Conservation (phyloP, 2,888 invertebrate species). For the Dasysyrphus tricinctus region DNA sequence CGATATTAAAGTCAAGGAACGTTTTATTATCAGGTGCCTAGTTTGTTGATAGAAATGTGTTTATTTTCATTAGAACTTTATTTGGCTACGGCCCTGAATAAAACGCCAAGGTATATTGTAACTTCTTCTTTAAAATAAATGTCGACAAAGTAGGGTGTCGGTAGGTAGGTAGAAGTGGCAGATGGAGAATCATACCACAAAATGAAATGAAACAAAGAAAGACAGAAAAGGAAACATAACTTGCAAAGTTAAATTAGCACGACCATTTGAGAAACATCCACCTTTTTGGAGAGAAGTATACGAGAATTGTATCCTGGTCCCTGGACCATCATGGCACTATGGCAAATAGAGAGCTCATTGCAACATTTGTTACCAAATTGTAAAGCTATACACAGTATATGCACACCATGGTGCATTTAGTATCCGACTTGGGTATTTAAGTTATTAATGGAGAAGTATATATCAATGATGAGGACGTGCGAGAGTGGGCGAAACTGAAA, state of each 20-base stretch:
- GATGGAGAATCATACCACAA: conserved; percentile 35
- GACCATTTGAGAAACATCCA: conserved; percentile 15
- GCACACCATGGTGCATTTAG: background rate
- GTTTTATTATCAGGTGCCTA: too few relatives aligned
- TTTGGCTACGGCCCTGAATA: background rate
- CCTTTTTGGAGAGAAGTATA: background rate
- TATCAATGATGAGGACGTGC: conserved; percentile 34
- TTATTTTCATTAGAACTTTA: background rate
- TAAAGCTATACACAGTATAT: conserved; percentile 9
- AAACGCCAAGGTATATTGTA: conserved; percentile 1
- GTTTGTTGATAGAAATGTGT: too few relatives aligned
- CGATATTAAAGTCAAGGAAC: too few relatives aligned
- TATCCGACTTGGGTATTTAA: conserved; percentile 22
- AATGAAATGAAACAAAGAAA: conserved; percentile 15
- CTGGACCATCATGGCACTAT: background rate
- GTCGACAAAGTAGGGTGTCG: background rate
- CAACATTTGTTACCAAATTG: conserved; percentile 40
- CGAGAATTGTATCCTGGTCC: background rate
- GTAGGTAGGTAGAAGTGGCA: background rate
- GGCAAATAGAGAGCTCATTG: background rate
- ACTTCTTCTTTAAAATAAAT: conserved; percentile 44
- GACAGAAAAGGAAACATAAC: conserved; percentile 6
- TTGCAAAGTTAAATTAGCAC: conserved; percentile 39
- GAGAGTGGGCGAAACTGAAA: conserved; percentile 53
- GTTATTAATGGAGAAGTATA: conserved; percentile 44